Percentiles rank a stretch among this genome's conserved stretches.
Evolutionary conservation across 2,797 vertebrate genomes (phyloP).

Genomic region (Coendou prehensilis): DNA sequence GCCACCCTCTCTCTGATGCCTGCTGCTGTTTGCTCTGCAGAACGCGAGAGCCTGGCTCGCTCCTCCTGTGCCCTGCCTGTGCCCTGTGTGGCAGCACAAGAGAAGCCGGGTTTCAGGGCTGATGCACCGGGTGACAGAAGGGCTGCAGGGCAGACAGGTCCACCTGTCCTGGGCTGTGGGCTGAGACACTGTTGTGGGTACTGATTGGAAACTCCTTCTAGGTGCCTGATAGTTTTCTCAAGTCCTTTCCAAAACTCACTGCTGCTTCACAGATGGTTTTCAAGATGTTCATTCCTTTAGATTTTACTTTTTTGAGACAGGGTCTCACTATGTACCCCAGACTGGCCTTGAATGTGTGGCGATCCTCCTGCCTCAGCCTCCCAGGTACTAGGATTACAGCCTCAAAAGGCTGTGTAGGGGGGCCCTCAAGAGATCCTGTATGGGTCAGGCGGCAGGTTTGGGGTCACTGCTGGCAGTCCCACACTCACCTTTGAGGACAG

Average conservation of each 20-base stretch:
- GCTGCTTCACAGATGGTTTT: not conserved
- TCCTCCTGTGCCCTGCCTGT: not conserved
- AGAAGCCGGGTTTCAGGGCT: not conserved
- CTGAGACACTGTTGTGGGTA: not conserved
- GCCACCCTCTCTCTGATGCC: not conserved
- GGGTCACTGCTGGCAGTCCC: accelerated
- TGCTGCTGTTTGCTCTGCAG: not conserved
- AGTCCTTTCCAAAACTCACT: not conserved
- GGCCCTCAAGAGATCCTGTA: too few relatives aligned
- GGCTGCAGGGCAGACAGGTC: not conserved
- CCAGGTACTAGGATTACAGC: not conserved
- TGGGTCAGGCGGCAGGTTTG: not conserved
- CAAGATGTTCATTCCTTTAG: not conserved
- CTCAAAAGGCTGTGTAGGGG: too few relatives aligned
- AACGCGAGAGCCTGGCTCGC: not conserved
- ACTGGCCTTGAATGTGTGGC: not conserved
- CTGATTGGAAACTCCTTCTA: not conserved
- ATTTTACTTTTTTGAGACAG: not conserved
- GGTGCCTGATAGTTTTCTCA: not conserved
- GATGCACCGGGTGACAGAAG: not conserved
- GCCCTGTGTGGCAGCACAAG: not conserved
- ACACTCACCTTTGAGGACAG: slow-evolving; percentile 84
- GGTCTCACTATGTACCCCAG: not conserved
- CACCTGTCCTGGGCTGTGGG: not conserved
- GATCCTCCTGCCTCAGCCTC: not conserved